Conservation (phyloP, 2,888 invertebrate genomes). For the Drosophila nigritarsus region DNA sequence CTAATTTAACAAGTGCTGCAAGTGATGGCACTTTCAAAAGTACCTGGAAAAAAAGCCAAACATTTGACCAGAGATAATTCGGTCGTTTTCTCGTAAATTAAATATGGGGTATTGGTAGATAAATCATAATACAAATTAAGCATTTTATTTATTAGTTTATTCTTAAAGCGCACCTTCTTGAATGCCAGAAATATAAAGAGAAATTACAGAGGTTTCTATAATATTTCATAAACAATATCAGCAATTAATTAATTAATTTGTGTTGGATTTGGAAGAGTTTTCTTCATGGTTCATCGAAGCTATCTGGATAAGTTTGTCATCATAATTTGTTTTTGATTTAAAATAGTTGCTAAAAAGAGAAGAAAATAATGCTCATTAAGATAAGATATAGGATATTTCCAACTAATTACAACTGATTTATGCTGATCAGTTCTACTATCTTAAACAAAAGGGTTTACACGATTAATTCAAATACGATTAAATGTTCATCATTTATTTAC, state of each 20-base stretch:
- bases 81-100: neutral
- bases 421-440: constrained; percentile 9
- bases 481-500: neutral
- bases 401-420: neutral
- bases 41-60: neutral
- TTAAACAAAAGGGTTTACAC: neutral
- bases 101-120: constrained; percentile 32
- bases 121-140: constrained; percentile 22
- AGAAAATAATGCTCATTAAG: neutral
- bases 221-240: constrained; percentile 20
- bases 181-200: too few species aligned
- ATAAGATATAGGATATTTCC: neutral
- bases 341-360: neutral
- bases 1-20: neutral
- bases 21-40: neutral
- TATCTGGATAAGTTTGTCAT: constrained; percentile 77
- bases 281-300: constrained; percentile 77
- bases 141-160: neutral
- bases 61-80: neutral
- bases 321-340: constrained; percentile 4
- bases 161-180: neutral
- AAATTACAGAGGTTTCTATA: neutral
- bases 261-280: constrained; percentile 65
- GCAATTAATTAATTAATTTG: constrained; percentile 21
- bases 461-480: constrained; percentile 1